Evolutionary conservation across 2,797 vertebrate genomes (phyloP).

Genomic region (Glossophaga mutica): DNA sequence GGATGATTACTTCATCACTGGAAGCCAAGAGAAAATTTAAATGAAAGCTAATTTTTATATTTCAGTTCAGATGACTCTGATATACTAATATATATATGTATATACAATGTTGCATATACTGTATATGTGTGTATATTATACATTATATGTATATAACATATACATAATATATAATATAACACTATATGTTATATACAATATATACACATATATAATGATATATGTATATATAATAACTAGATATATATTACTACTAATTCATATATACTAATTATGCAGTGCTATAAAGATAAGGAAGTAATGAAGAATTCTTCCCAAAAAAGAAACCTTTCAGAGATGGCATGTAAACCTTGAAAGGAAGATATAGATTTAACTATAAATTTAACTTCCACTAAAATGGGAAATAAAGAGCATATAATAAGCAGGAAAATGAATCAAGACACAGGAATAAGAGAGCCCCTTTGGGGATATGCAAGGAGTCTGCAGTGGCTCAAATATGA

Average conservation of each 20-base stretch:
- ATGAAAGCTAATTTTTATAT: not conserved
- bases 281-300: not conserved
- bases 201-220: too few species aligned
- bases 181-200: too few species aligned
- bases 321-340: not conserved
- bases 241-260: not conserved
- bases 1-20: not conserved
- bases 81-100: not conserved
- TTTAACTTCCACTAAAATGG: not conserved
- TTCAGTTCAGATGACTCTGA: not conserved
- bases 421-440: not conserved
- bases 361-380: not conserved
- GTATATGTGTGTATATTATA: not conserved
- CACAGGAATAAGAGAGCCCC: not conserved
- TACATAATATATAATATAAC: too few species aligned
- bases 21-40: not conserved
- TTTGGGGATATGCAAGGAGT: not conserved
- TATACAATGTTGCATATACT: not conserved
- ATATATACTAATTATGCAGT: not conserved
- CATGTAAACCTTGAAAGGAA: not conserved
- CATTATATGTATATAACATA: too few species aligned
- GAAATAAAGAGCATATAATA: not conserved
- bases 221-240: too few species aligned
- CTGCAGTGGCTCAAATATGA: not conserved
- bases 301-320: not conserved